Evolutionary conservation across 2,888 invertebrate species (phyloP).

Genomic region (Rotaria magnacalcarata): DNA sequence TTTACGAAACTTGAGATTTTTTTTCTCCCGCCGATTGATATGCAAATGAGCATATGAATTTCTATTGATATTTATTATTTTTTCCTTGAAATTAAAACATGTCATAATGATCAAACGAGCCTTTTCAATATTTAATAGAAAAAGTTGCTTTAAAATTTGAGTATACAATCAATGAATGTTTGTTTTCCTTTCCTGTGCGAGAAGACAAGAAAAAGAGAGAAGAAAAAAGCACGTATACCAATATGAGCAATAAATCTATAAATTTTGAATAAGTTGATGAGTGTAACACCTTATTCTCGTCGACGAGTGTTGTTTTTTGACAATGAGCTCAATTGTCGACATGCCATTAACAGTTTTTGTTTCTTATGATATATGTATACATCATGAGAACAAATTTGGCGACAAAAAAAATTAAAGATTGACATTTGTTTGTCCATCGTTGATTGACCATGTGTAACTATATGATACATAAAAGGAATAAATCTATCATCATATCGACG

Average conservation of each 20-base stretch:
- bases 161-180: background rate
- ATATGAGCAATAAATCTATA: background rate
- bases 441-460: conserved; percentile 3
- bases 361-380: background rate
- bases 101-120: background rate
- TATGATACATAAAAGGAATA: conserved; percentile 6
- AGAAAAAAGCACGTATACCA: background rate
- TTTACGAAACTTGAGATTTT: background rate
- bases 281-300: background rate
- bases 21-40: background rate
- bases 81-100: background rate
- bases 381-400: background rate
- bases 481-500: background rate
- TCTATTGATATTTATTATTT: background rate
- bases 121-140: background rate
- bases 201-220: background rate
- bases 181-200: background rate
- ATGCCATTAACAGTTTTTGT: background rate
- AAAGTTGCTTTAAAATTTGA: background rate
- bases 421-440: background rate
- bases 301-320: background rate
- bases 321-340: background rate
- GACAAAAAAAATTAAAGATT: background rate
- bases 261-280: background rate
- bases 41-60: background rate